Percentiles rank a stretch among this genome's conserved stretches.
Conservation (phyloP, 2,113 vertebrate genomes). For the Epinephelus lanceolatus region DNA sequence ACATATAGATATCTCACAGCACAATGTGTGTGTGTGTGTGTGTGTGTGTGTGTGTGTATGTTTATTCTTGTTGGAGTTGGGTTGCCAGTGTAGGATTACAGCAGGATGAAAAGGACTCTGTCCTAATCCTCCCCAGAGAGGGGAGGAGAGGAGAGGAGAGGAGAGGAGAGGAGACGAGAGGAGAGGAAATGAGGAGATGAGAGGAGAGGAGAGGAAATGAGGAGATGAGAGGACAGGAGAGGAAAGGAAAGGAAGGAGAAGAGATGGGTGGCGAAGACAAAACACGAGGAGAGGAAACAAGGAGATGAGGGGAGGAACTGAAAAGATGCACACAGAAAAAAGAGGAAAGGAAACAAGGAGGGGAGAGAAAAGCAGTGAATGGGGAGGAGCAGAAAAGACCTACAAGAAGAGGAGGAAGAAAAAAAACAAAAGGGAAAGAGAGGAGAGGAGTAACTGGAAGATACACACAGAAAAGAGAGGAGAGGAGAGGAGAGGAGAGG, state of each 20-base stretch:
- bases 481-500: not conserved
- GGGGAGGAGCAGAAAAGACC: not conserved
- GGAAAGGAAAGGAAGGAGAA: not conserved
- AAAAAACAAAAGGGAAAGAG: not conserved
- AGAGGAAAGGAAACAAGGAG: not conserved
- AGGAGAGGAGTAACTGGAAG: not conserved
- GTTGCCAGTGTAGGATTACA: constrained; percentile 77
- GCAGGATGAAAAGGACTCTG: constrained; percentile 75
- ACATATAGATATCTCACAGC: constrained; percentile 38
- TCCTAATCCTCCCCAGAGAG: constrained; percentile 69
- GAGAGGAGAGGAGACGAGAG: not conserved
- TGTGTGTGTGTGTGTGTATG: constrained; percentile 46
- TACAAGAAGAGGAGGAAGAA: not conserved
- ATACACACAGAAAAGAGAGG: not conserved
- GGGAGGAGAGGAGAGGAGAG: constrained; percentile 4
- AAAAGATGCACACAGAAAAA: not conserved
- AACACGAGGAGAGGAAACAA: not conserved
- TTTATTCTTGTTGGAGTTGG: constrained; percentile 61
- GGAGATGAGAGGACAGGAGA: not conserved
- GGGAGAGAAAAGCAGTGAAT: not conserved
- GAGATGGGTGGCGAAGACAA: not conserved
- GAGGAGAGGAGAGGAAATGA: not conserved
- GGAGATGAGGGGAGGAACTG: too few relatives aligned
- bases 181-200: not conserved
- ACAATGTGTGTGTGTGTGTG: constrained; percentile 22